Base-by-base conservation (phyloP, 2,888 invertebrate genomes). In the Seira sanloemensis region DNA sequence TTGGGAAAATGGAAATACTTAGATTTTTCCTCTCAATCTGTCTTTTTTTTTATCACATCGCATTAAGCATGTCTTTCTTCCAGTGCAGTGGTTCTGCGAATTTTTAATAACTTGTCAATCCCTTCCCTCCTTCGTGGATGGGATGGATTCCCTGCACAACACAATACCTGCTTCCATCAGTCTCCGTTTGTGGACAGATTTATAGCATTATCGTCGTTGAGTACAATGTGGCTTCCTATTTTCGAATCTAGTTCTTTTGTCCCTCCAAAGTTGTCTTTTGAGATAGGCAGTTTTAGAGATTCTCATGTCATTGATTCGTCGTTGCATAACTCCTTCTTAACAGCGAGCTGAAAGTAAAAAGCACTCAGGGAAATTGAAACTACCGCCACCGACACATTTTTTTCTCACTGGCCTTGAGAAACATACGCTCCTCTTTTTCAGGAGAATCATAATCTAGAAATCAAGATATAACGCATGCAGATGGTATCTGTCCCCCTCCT, bases 111-210 rank as follows among this genome's bases (percentile, higher is more conserved):
- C 5, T 7, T 37, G 37, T 12, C 37, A 37, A 37, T 37, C n/a
- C 37, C 12, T 37, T 37, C 37, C 12, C 12, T 37, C 5, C 12
- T 7, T 37, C 12, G 12, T 37, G 37, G 12, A 37, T 37, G 37
- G 12, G 37, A 37, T 37, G 37, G n/a, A n/a, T 37, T 37, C 37
- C 37, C 62, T 7, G 2, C n/a, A n/a, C n/a, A n/a, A n/a, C n/a
- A 62, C 62, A 62, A 62, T 67, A 1, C 67, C 1, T 2, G 16
- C 25, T n/a, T 24, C 2, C n/a, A 21, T 23, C 16, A 5, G 19
- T 24, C 25, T 21, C 67, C 67, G n/a, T 67, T 67, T 62, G 25
- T 26, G 2, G 18, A 26, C 67, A 25, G 67, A 67, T 67, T 67
- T 67, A 67, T 67, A 23, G 25, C 16, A 25, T 67, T 24, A 26